Conservation (phyloP, 2,113 vertebrate species). For the Rhodinocichla rosea region DNA sequence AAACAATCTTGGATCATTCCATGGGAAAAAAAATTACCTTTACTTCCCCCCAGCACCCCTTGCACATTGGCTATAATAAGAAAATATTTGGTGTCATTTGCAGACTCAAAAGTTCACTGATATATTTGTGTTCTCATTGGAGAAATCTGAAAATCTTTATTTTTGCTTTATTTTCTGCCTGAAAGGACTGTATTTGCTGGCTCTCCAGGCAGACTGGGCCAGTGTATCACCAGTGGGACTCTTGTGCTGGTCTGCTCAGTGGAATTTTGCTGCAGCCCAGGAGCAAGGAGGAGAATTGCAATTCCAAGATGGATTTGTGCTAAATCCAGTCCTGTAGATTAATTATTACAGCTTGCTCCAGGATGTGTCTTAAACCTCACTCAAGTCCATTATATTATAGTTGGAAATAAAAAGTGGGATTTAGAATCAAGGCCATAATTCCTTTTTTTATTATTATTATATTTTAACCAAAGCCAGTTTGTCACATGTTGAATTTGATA, state of each 20-base stretch:
- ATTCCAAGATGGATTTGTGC: not conserved
- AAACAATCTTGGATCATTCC: not conserved
- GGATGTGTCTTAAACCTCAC: not conserved
- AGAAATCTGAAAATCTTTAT: not conserved
- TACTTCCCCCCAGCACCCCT: accelerated
- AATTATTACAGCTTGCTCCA: not conserved
- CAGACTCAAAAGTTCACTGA: not conserved
- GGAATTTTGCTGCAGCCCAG: not conserved
- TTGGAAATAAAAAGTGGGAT: not conserved
- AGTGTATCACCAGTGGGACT: no score
- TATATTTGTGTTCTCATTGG: not conserved
- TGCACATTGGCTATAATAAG: not conserved
- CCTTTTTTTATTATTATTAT: not conserved
- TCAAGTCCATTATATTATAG: not conserved
- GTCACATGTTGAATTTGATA: not conserved
- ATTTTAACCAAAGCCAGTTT: not conserved
- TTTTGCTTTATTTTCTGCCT: not conserved
- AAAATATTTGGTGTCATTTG: not conserved
- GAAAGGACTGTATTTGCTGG: not conserved
- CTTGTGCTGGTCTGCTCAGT: not conserved
- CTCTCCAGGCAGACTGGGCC: not conserved
- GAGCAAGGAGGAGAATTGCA: not conserved
- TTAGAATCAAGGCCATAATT: not conserved
- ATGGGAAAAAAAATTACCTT: not conserved
- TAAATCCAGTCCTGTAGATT: not conserved